Base-by-base conservation (phyloP, 2,113 vertebrate species). In the Tetrao urogallus region DNA sequence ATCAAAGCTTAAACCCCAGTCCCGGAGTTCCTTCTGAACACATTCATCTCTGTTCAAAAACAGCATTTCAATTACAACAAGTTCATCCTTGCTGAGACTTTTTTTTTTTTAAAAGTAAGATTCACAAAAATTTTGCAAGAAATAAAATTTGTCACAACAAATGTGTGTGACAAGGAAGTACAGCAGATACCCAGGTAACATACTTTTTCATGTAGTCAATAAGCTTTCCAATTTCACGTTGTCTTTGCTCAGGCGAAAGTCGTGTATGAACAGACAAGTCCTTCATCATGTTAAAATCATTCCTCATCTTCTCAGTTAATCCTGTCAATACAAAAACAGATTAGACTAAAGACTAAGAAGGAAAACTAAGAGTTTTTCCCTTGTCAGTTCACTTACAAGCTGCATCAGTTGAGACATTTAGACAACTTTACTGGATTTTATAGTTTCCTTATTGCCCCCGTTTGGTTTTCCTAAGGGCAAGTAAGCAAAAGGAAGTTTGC, bases 1-100 rank as follows among this genome's bases (percentile, higher is more conserved):
- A 89, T 99, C 99, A 90, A 99, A 99, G 94, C 93, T 98, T 42
- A 99, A 96, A 45, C 99, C 99, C 99, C 99, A 99, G 86, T 98
- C 98, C 8, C 90, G 96, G 73, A 99, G 95, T 57, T 99, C 98
- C 48, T 97, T 95, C 97, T 99, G 98, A 19, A 98, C 98, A 0
- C 97, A 98, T 22, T 97, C 72, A 52, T 99, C 98, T 86, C 99
- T 99, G 91, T 65, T 56, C 34, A 94, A 94, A 93, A 80, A 90
- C 21, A 93, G 73, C 42, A 94, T 32, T 73, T n/a, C 48, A 71
- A 71, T 86, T 34, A 80, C 88, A 88, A 60, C 1, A 40, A 30
- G 50, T 52, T 10, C 45, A 36, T 18, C 74, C 34, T 76, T 45
- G 12, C 13, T 54, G 40, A 78, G 43, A 63, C 13, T 40, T 25